Evolutionary conservation across 2,113 vertebrate species (phyloP).

Genomic region (Centropristis striata): DNA sequence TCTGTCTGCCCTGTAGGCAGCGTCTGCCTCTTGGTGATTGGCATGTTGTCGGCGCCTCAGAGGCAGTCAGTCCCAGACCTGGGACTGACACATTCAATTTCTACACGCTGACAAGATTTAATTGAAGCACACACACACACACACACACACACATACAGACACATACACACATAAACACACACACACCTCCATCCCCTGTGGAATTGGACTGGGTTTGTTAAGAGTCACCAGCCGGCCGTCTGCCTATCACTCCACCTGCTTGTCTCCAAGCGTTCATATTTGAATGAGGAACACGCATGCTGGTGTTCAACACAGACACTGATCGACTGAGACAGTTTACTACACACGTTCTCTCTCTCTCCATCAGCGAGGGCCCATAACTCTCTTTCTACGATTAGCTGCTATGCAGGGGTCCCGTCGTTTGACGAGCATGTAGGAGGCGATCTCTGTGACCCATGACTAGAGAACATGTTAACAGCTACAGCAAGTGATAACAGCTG

Average conservation of each 20-base stretch:
- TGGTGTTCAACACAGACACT: constrained; percentile 54
- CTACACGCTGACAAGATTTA: constrained; percentile 44
- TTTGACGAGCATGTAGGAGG: constrained; percentile 18
- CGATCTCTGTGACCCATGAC: constrained; percentile 24
- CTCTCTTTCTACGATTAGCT: constrained; percentile 41
- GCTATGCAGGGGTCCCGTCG: background rate
- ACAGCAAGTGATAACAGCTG: constrained; percentile 27
- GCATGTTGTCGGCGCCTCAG: constrained; percentile 22
- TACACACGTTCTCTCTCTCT: constrained; percentile 1
- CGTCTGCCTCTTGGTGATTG: constrained; percentile 25
- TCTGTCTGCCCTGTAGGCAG: background rate
- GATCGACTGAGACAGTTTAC: constrained; percentile 50
- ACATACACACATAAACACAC: constrained; percentile 7
- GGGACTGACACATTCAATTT: constrained; percentile 65
- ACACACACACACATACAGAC: background rate
- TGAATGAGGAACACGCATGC: constrained; percentile 57
- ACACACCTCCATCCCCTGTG: constrained; percentile 1
- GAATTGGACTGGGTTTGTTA: constrained; percentile 42
- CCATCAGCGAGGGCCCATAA: background rate
- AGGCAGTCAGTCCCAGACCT: constrained; percentile 28
- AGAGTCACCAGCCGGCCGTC: constrained; percentile 28
- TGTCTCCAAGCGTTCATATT: constrained; percentile 41
- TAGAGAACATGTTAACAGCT: constrained; percentile 7
- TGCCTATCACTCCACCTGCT: constrained; percentile 41
- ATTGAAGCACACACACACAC: constrained; percentile 41